A percentile compares a stretch with the other conserved stretches of the same genome.
phyloP scores from a whole-genome alignment of 2,888 invertebrate genomes.

The Acanthococcus lagerstroemiae region DNA sequence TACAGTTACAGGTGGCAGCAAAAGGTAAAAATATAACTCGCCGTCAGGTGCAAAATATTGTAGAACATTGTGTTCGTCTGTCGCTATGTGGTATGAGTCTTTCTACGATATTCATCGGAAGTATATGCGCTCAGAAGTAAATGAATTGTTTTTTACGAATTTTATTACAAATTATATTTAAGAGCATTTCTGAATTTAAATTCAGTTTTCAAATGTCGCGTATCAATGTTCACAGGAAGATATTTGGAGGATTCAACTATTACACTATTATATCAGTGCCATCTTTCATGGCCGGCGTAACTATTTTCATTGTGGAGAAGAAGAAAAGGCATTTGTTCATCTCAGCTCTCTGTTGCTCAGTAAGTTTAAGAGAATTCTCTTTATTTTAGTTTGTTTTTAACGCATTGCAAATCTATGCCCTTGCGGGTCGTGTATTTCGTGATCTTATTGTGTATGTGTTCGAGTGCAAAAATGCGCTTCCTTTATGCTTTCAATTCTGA shows the following conservation, averaged over 20 bases:
- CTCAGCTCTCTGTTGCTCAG: constrained; percentile 27
- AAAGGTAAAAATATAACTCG: constrained; percentile 16
- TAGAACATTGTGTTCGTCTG: neutral
- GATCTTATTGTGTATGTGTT: neutral
- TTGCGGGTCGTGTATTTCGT: neutral
- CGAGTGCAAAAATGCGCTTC: neutral
- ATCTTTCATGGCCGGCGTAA: constrained; percentile 22
- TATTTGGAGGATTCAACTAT: constrained; percentile 25
- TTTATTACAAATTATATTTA: neutral
- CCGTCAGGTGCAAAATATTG: neutral
- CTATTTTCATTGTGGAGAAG: constrained; percentile 18
- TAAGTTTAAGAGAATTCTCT: constrained; percentile 10
- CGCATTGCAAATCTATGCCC: neutral
- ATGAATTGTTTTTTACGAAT: neutral
- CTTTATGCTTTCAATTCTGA: neutral
- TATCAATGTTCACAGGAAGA: neutral
- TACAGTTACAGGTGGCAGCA: constrained; percentile 7
- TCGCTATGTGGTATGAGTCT: neutral
- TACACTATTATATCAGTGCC: constrained; percentile 25
- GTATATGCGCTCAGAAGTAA: neutral
- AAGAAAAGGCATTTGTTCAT: constrained; percentile 16
- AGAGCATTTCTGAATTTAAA: neutral
- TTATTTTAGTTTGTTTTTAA: neutral
- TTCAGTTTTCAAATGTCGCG: neutral
- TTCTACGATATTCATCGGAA: neutral